Evolutionary conservation across 2,113 vertebrate species (phyloP).

Genomic region (Tauraco erythrolophus): DNA sequence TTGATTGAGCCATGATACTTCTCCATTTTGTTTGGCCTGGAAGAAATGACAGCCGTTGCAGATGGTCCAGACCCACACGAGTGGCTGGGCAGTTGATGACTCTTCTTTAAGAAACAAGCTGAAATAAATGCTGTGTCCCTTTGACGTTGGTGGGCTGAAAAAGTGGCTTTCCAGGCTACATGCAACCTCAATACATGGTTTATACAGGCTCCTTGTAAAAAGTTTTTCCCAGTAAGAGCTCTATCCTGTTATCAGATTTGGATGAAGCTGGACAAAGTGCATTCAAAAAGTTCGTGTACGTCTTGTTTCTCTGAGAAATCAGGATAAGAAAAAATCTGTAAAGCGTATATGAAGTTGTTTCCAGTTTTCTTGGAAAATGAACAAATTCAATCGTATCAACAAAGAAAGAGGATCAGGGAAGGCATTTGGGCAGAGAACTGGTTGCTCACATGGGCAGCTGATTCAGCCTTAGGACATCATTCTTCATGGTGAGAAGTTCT

Average conservation of each 20-base stretch:
- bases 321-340: neutral
- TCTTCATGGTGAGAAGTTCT: neutral
- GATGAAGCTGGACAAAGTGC: neutral
- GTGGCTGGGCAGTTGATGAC: neutral
- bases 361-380: neutral
- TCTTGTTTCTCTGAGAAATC: neutral
- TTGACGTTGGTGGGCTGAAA: neutral
- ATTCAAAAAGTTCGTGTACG: neutral
- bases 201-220: neutral
- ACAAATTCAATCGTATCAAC: neutral
- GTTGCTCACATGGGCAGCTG: neutral
- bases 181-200: neutral
- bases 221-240: neutral
- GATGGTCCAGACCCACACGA: neutral
- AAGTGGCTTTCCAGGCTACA: neutral
- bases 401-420: neutral
- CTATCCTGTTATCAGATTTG: neutral
- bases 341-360: neutral
- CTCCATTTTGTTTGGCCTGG: neutral
- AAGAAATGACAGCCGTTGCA: neutral
- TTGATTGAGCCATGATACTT: neutral
- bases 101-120: neutral
- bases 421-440: neutral
- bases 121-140: neutral
- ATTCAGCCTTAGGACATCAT: conserved; percentile 31